A percentile compares a stretch with the other conserved stretches of the same genome.
These are phyloP conservation scores for Labroides dimidiatus DNA, from an alignment of 2,797 vertebrate species.

Conservation along the genomic window DNA sequence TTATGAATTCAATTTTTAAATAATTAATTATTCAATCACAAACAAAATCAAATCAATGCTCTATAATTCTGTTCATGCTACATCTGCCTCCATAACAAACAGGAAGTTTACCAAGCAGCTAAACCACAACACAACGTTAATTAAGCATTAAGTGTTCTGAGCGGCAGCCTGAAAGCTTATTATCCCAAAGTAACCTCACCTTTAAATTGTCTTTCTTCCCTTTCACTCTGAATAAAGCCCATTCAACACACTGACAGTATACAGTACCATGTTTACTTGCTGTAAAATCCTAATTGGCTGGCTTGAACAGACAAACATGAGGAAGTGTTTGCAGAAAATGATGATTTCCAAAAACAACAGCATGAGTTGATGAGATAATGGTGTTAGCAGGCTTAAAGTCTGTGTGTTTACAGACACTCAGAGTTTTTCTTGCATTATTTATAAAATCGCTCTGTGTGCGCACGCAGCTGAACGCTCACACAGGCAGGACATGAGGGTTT, in stretches of 20 bases:
- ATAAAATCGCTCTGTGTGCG: constrained; percentile 26
- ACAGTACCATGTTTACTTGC: constrained; percentile 56
- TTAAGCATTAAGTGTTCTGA: constrained; percentile 45
- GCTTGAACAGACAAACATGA: constrained; percentile 49
- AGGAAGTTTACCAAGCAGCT: constrained; percentile 34
- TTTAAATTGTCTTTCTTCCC: constrained; percentile 25
- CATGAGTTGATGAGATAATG: constrained; percentile 54
- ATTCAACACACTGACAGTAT: constrained; percentile 26
- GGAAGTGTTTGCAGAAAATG: constrained; percentile 61
- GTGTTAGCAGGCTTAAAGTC: constrained; percentile 43
- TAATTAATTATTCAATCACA: constrained; percentile 15
- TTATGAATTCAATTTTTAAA: constrained; percentile 5
- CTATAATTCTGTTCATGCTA: constrained; percentile 14
- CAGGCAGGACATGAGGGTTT: constrained; percentile 2
- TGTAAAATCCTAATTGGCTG: constrained; percentile 40
- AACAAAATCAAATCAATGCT: constrained; percentile 16
- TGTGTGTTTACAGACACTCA: constrained; percentile 45
- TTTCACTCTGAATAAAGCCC: constrained; percentile 27
- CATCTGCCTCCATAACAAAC: constrained; percentile 18
- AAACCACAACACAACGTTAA: constrained; percentile 42
- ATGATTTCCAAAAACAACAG: constrained; percentile 59
- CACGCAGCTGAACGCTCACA: constrained; percentile 12
- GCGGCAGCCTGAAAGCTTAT: constrained; percentile 27
- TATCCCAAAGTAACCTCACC: constrained; percentile 34
- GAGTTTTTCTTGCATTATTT: constrained; percentile 51